phyloP scores from a whole-genome alignment of 2,888 invertebrate species.

The Dynastes maya region DNA sequence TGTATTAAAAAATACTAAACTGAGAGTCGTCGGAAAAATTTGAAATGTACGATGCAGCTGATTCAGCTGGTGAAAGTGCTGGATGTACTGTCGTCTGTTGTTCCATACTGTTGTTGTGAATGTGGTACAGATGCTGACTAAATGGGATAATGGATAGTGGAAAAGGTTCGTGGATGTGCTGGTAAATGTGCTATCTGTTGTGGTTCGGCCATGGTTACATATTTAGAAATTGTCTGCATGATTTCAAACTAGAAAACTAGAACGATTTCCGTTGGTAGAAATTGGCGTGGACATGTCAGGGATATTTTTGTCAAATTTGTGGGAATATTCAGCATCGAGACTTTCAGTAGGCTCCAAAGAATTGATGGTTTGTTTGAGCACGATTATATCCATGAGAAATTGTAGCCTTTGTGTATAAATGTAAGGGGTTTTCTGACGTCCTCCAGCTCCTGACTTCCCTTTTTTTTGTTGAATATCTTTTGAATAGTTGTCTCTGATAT shows the following conservation, averaged over 20 bases:
- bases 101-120: constrained; percentile 45
- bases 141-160: constrained; percentile 36
- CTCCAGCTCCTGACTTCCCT: constrained; percentile 56
- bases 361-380: constrained; percentile 55
- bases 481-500: constrained; percentile 59
- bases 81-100: constrained; percentile 33
- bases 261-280: constrained; percentile 23
- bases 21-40: no score
- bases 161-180: constrained; percentile 19
- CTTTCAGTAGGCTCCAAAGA: constrained; percentile 46
- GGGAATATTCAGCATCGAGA: constrained; percentile 35
- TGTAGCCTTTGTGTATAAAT: constrained; percentile 60
- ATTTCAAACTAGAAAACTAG: constrained; percentile 45
- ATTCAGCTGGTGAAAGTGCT: constrained; percentile 43
- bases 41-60: constrained; percentile 7
- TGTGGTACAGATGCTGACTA: constrained; percentile 27
- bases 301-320: constrained; percentile 9
- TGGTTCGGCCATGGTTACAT: constrained; percentile 31
- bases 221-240: constrained; percentile 46
- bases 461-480: constrained; percentile 58
- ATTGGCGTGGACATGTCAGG: constrained; percentile 33
- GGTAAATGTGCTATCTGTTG: constrained; percentile 32
- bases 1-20: no score
- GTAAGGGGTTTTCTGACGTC: constrained; percentile 58
- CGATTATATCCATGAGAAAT: constrained; percentile 60